These are phyloP conservation scores for Pseudonaja textilis DNA, from an alignment of 2,113 vertebrate genomes.

Conservation along the genomic window DNA sequence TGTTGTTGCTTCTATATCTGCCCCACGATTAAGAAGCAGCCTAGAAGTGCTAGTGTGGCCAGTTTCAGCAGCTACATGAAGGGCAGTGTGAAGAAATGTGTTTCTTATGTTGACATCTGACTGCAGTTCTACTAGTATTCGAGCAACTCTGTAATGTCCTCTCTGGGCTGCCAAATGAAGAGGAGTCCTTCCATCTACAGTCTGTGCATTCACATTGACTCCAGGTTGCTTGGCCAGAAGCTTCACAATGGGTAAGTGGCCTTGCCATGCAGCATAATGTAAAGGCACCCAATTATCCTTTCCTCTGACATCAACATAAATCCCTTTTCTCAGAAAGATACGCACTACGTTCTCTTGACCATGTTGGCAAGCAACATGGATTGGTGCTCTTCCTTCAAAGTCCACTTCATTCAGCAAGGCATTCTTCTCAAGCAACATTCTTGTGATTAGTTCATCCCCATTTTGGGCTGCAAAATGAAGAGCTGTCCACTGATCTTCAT, in stretches of 20 bases:
- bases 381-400: constrained; percentile 87
- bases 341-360: constrained; percentile 90
- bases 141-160: constrained; percentile 92
- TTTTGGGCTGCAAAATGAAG: constrained; percentile 93
- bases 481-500: constrained; percentile 94
- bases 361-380: constrained; percentile 93
- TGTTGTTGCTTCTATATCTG: constrained; percentile 72
- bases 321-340: constrained; percentile 84
- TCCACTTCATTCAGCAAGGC: constrained; percentile 83
- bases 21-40: constrained; percentile 84
- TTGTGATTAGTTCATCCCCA: constrained; percentile 85
- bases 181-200: constrained; percentile 82
- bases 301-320: constrained; percentile 74
- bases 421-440: constrained; percentile 84
- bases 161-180: constrained; percentile 91
- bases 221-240: constrained; percentile 87
- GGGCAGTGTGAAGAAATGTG: constrained; percentile 70
- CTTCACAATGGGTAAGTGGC: constrained; percentile 89
- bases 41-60: constrained; percentile 94
- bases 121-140: constrained; percentile 86
- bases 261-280: constrained; percentile 93
- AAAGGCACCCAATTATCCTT: constrained; percentile 91
- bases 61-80: constrained; percentile 89
- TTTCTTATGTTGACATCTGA: constrained; percentile 73
- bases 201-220: constrained; percentile 81